These are phyloP conservation scores for Gallinago media DNA, from an alignment of 2,113 vertebrate genomes.

Conservation along the genomic window DNA sequence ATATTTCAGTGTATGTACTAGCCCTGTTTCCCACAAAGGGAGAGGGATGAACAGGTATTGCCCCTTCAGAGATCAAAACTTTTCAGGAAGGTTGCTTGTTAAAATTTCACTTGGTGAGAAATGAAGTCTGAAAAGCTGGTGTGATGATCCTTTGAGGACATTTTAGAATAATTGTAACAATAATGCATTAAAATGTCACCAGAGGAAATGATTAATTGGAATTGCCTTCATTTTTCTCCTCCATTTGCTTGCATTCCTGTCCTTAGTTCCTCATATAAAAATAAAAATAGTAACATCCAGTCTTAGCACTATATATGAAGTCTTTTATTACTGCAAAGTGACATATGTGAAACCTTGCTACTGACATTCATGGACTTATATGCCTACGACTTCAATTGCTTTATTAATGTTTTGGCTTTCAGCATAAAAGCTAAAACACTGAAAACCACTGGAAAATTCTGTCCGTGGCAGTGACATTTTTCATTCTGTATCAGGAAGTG, in stretches of 20 bases:
- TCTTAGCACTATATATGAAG: conserved; percentile 27
- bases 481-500: conserved; percentile 57
- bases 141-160: conserved; percentile 70
- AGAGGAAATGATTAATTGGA: conserved; percentile 80
- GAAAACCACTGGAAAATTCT: conserved; percentile 52
- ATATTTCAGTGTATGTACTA: neutral
- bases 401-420: conserved; percentile 76
- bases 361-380: conserved; percentile 74
- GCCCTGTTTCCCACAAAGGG: neutral
- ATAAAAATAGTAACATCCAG: conserved; percentile 48
- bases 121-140: conserved; percentile 68
- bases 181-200: conserved; percentile 83
- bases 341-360: conserved; percentile 66
- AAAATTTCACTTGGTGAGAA: conserved; percentile 76
- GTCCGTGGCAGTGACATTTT: conserved; percentile 57
- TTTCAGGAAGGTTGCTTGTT: conserved; percentile 44
- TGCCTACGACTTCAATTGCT: conserved; percentile 62
- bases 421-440: conserved; percentile 53
- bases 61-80: neutral
- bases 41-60: neutral
- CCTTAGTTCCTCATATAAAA: conserved; percentile 46
- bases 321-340: conserved; percentile 69
- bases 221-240: conserved; percentile 77
- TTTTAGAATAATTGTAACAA: conserved; percentile 80
- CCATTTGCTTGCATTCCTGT: conserved; percentile 63